These are phyloP conservation scores for Anticlea derivata DNA, from an alignment of 2,888 invertebrate genomes.

Conservation along the genomic window DNA sequence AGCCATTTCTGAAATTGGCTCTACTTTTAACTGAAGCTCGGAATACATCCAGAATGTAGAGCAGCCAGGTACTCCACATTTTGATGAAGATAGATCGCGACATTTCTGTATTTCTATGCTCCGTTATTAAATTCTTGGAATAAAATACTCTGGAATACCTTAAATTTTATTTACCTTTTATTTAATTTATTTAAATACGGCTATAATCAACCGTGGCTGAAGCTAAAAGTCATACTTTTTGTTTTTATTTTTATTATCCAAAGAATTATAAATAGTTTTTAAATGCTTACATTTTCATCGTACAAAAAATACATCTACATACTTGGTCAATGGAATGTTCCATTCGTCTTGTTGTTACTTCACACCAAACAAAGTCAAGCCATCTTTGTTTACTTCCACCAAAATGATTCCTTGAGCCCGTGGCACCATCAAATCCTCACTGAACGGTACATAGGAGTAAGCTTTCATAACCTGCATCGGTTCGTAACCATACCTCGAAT, in stretches of 20 bases:
- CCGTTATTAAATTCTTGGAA: constrained; percentile 1
- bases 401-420: constrained; percentile 8
- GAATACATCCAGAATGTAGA: constrained; percentile 9
- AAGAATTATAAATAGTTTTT: no score
- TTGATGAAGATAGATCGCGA: constrained; percentile 17
- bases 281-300: no score
- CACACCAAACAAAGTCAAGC: constrained; percentile 6
- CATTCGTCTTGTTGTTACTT: no score
- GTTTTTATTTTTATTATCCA: no score
- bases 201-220: no score
- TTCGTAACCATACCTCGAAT: constrained; percentile 5
- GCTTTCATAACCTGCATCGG: not conserved
- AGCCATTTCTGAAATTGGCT: not conserved
- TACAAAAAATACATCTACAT: not conserved
- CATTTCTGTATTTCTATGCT: constrained; percentile 4
- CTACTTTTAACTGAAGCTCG: constrained; percentile 5
- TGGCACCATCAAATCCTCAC: constrained; percentile 7
- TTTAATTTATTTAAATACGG: no score
- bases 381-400: constrained; percentile 17
- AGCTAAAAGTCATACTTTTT: no score
- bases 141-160: not conserved
- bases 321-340: no score
- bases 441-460: constrained; percentile 11
- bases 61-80: not conserved
- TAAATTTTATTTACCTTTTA: no score